A percentile compares a stretch with the other conserved stretches of the same genome.
Conservation (phyloP, 1,140 invertebrate genomes). For the Lutraria rhynchaena region DNA sequence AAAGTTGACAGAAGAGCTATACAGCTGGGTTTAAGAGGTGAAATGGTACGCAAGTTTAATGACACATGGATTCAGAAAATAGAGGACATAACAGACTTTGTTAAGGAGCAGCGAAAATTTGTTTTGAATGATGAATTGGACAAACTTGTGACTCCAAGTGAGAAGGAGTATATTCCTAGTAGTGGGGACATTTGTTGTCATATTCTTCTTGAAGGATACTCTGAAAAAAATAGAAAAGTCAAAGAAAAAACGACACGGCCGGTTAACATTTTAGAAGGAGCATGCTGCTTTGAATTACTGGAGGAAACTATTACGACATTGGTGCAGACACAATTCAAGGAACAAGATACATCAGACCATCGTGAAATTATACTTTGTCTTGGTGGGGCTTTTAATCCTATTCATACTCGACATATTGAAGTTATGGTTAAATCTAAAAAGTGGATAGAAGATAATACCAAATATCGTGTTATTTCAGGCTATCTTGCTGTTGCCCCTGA, state of each 20-base stretch:
- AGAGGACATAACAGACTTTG: slow-evolving; percentile 69
- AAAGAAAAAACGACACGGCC: background rate
- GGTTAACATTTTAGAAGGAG: slow-evolving; percentile 1
- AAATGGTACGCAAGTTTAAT: slow-evolving; percentile 57
- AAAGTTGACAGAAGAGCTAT: slow-evolving; percentile 69
- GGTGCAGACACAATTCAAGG: background rate
- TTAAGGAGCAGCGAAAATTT: slow-evolving; percentile 44
- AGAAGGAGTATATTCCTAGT: slow-evolving; percentile 32
- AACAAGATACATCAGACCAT: too few species aligned
- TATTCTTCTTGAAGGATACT: slow-evolving; percentile 22
- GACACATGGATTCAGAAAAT: slow-evolving; percentile 62
- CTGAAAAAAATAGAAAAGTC: background rate
- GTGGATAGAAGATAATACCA: slow-evolving; percentile 43
- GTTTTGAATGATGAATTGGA: slow-evolving; percentile 28
- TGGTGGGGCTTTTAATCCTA: slow-evolving; percentile 49
- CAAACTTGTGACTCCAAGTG: slow-evolving; percentile 17
- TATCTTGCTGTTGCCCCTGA: slow-evolving; percentile 36
- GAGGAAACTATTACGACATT: background rate
- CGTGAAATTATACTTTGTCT: slow-evolving; percentile 40
- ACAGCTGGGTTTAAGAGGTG: slow-evolving; percentile 72
- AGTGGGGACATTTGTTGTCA: slow-evolving; percentile 27
- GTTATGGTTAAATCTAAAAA: slow-evolving; percentile 16
- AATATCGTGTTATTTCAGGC: slow-evolving; percentile 22
- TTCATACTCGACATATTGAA: slow-evolving; percentile 39
- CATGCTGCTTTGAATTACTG: slow-evolving; percentile 5